Base-by-base conservation (phyloP, 2,888 invertebrate species). In the Epinotia demarniana region DNA sequence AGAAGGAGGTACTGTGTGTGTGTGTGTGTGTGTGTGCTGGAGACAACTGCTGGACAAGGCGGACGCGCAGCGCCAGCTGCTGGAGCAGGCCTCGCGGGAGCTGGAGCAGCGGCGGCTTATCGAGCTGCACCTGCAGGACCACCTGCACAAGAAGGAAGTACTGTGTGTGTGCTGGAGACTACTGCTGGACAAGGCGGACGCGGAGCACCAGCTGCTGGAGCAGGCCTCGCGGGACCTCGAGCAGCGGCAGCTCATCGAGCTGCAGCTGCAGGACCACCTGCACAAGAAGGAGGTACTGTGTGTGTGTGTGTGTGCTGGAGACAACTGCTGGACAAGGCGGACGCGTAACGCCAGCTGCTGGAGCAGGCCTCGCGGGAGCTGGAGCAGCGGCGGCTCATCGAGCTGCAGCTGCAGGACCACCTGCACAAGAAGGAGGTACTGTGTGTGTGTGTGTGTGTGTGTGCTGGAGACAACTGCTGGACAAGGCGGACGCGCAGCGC, bases 101-200 rank as follows among this genome's bases (percentile, higher is more conserved):
- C 90, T 98, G 66, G 97, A 98, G 84, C 95, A 96, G 83, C 93
- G 98, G 39, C 13, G 55, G 33, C 27, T 27, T 27, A 49, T 23
- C 53, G 27, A 66, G 66, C 27, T 16, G 53, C 98, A 0, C 97
- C 94, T 99, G 49, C 96, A 97, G 77, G 96, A 97, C 82, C 97
- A 97, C 61, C 92, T 99, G 72, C 96, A 97, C 86, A 96, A 98
- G 90, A 98, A 98, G 81, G 60, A 60, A 57, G 69, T 69, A 11
- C 18, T 0, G 57, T 19, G 57, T n/a, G 18, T 43, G 43, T 43
- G n/a, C n/a, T n/a, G n/a, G n/a, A n/a, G n/a, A n/a, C n/a, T n/a
- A n/a, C 95, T 99, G 9, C 94, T 99, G 78, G 99, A 99, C 88
- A 99, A 99, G 88, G 99, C 99, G 0, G 98, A 99, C 86, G 96